A percentile compares a stretch with the other conserved stretches of the same genome.
phyloP scores from a whole-genome alignment of 2,888 invertebrate genomes.

The Orthosia gracilis region DNA sequence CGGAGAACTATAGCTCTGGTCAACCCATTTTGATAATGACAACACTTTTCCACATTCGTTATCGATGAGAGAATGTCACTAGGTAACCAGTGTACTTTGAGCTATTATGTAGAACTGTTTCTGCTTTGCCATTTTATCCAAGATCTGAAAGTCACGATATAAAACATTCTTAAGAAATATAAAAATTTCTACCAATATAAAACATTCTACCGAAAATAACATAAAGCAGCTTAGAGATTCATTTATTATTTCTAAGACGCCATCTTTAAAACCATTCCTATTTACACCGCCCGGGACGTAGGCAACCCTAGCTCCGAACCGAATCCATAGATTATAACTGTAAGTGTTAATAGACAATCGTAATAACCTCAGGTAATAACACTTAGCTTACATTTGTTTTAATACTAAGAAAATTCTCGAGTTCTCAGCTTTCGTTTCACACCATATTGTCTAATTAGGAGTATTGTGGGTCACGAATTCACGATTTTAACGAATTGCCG shows the following conservation, averaged over 20 bases:
- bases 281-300: background rate
- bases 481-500: slow-evolving; percentile 34
- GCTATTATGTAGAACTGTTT: no score
- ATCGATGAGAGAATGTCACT: no score
- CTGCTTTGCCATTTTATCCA: no score
- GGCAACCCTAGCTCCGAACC: slow-evolving; percentile 49
- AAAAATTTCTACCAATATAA: no score
- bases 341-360: slow-evolving; percentile 57
- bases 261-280: background rate
- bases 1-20: no score
- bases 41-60: no score
- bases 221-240: background rate
- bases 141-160: no score
- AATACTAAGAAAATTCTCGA: slow-evolving; percentile 35
- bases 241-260: background rate
- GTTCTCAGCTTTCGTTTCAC: slow-evolving; percentile 55
- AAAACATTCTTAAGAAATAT: no score
- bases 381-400: slow-evolving; percentile 49
- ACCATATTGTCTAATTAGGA: slow-evolving; percentile 48
- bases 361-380: no score
- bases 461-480: slow-evolving; percentile 34
- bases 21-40: no score
- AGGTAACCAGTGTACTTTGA: no score
- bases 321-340: slow-evolving; percentile 61
- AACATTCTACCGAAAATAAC: background rate